Conservation (phyloP, 2,113 vertebrate species). For the Pteropus alecto region DNA sequence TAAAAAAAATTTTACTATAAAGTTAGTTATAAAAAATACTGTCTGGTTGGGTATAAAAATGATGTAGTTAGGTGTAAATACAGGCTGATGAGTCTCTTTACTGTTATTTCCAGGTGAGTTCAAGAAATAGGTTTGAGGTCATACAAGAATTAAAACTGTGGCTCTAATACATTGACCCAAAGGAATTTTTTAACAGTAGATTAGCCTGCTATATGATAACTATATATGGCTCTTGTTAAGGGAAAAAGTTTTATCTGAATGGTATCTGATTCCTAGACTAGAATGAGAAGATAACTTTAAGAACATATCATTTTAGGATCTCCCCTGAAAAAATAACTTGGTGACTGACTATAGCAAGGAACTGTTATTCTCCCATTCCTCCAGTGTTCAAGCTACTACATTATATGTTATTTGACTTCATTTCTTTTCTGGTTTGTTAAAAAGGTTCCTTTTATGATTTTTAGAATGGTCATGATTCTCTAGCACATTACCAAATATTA, state of each 20-base stretch:
- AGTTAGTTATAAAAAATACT: background rate
- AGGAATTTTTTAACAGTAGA: background rate
- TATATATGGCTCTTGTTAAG: background rate
- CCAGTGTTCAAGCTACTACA: background rate
- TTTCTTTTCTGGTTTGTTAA: conserved; percentile 20
- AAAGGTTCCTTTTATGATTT: background rate
- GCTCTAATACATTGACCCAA: background rate
- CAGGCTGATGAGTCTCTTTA: background rate
- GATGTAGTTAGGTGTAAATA: background rate
- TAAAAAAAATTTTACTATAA: background rate
- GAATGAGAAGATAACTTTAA: background rate
- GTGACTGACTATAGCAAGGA: background rate
- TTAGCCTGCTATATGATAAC: background rate
- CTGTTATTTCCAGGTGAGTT: background rate
- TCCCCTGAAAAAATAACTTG: background rate
- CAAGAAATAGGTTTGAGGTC: background rate
- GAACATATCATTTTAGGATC: background rate
- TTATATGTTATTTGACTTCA: background rate
- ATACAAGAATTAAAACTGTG: background rate
- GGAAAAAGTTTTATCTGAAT: background rate
- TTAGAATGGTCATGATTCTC: conserved; percentile 17
- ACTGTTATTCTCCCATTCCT: background rate
- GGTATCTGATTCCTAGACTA: background rate
- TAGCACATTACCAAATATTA: conserved; percentile 37
- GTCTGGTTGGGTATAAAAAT: conserved; percentile 29